Evolutionary conservation across 2,113 vertebrate genomes (phyloP), one percentile per base, ranked within the genome.

Genomic region (Hippocampus zosterae): DNA sequence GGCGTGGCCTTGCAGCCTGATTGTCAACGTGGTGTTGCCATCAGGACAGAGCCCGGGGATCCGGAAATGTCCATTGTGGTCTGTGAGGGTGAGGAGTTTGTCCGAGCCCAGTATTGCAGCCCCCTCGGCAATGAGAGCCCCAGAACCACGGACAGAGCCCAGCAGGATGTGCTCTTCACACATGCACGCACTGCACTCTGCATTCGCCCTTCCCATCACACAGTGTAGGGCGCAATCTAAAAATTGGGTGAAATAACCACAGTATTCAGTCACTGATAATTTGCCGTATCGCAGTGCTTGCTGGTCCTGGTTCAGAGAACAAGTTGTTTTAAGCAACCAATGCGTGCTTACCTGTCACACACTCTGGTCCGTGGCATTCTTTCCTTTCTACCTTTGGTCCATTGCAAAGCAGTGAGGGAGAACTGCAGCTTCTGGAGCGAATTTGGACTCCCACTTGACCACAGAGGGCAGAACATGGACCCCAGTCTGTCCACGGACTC

Each of bases 401-500:
- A 2, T 52, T 92, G 68, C 97, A 98, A 75, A 92, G 87, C 1
- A 81, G 7, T 0, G 21, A 87, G 78, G 84, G 90, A 2, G 91
- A 88, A 9, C 93, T 81, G 85, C 97, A 99, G 68, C 71, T 92
- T 72, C 96, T 94, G 61, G 92, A 91, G 23, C 96, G 95, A 67
- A 91, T 85, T 88, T 97, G 95, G 65, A 94, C 91, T 0, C 94
- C 94, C 0, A 91, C 89, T 71, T 93, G 91, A 68, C 92, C 94
- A 67, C 97, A 99, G 64, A 88, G 80, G 3, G 93, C 94, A 9
- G 94, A 90, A 68, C 97, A 99, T 48, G 87, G 85, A 0, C 93
- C 95, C 97, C 97, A 99, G 65, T 90, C 88, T 27, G 96, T 95
- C 97, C 97, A 99, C 0, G 80, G 88, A 46, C 92, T 94, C 96